Percentiles rank a stretch among this genome's conserved stretches.
Conservation (phyloP, 2,888 invertebrate species). For the Tricholauxania praeusta region DNA sequence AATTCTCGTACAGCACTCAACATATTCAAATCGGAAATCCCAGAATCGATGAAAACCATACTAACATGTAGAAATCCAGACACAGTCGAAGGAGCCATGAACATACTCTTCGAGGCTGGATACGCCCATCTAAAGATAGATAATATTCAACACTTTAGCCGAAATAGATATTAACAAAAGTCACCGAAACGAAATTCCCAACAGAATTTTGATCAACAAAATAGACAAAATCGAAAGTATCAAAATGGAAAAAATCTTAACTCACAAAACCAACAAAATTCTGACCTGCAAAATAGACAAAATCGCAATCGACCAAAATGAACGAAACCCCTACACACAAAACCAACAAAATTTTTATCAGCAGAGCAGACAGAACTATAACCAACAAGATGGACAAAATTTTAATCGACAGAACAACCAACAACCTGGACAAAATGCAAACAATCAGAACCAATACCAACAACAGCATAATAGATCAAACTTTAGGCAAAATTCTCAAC, state of each 20-base stretch:
- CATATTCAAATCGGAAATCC: slow-evolving; percentile 45
- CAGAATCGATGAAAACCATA: slow-evolving; percentile 44
- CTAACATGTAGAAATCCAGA: slow-evolving; percentile 42
- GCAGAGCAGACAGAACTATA: slow-evolving; percentile 23
- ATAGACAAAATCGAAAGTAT: too few species aligned
- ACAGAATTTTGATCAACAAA: slow-evolving; percentile 41
- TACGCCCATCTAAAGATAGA: slow-evolving; percentile 15
- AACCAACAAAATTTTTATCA: slow-evolving; percentile 19
- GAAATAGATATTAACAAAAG: background rate
- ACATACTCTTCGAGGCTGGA: slow-evolving; percentile 41
- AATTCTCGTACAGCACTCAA: slow-evolving; percentile 44
- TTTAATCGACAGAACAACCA: slow-evolving; percentile 6
- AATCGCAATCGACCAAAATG: background rate
- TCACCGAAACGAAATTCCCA: background rate
- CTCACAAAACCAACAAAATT: background rate
- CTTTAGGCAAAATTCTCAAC: slow-evolving; percentile 30
- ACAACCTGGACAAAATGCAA: slow-evolving; percentile 16
- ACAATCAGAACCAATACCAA: slow-evolving; percentile 4
- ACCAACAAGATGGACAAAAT: slow-evolving; percentile 14
- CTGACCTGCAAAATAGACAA: background rate
- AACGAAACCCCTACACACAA: slow-evolving; percentile 48
- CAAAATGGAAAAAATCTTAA: too few species aligned
- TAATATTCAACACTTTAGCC: slow-evolving; percentile 4
- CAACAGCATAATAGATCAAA: slow-evolving; percentile 23
- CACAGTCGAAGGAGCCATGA: slow-evolving; percentile 42